Base-by-base conservation (phyloP, 2,797 vertebrate genomes). In the Acrocephalus scirpaceus region DNA sequence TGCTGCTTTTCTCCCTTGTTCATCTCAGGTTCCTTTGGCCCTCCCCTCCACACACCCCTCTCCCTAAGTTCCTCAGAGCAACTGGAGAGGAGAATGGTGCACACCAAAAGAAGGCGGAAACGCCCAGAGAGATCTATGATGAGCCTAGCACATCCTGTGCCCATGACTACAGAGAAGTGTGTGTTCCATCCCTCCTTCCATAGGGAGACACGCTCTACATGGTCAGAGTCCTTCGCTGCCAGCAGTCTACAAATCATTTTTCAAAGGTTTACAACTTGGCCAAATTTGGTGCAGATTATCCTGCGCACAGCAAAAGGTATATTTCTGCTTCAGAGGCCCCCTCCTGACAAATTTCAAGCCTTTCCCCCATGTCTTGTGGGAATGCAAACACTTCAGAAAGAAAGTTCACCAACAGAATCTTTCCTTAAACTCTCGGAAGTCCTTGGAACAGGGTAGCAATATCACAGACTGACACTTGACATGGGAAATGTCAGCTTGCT, bases 161-260 rank as follows among this genome's bases (percentile, higher is more conserved):
- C 70, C 8, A 2, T 7, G 26, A 40, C 4, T 47, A 11, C n/a
- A 80, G n/a, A 54, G 54, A 75, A 86, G 36, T 32, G 27, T n/a
- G 25, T 69, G 51, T 61, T 90, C 54, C 5, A 0, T 3, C 58
- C 25, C 47, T 88, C 53, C 73, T 86, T 93, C 69, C 40, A 34
- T 2, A 20, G 16, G 32, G 47, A 40, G 7, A 70, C 5, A 8
- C 0, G 0, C 23, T 86, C 25, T 3, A 1, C 2, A 0, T 5
- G 1, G 25, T 67, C 27, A 34, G 60, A 89, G 22, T 84, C 20
- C 38, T 86, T 81, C 62, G 25, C 62, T 69, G 54, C 42, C 86
- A 86, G 66, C 9, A 65, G 14, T n/a, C 47, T 44, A 44, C 44
- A 81, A 84, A 75, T 64, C 1, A 45, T 90, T 93, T 95, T 81